Percentiles rank a stretch among this genome's conserved stretches.
Conservation (phyloP, 2,888 invertebrate genomes). For the Plagiodera versicolora region DNA sequence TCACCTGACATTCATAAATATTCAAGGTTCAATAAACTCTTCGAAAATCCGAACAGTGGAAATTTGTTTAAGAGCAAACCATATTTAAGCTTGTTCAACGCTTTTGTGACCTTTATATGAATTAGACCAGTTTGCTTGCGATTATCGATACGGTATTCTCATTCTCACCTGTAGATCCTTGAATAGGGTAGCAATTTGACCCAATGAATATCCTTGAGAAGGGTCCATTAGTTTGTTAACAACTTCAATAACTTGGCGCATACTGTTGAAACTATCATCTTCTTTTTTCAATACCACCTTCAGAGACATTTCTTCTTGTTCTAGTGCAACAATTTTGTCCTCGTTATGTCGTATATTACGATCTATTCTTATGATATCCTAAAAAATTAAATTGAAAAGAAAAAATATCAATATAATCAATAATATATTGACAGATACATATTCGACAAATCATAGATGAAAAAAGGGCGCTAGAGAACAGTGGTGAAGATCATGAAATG, state of each 20-base stretch:
- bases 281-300: constrained; percentile 71
- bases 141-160: no score
- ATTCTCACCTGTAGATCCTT: constrained; percentile 57
- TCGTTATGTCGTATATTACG: constrained; percentile 74
- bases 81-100: no score
- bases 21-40: no score
- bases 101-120: no score
- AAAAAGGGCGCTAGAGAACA: no score
- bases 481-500: no score
- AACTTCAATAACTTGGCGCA: constrained; percentile 69
- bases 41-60: no score
- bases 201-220: constrained; percentile 59
- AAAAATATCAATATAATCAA: not conserved
- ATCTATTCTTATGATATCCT: constrained; percentile 87
- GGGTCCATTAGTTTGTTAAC: constrained; percentile 65
- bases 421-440: not conserved
- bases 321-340: constrained; percentile 77
- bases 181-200: constrained; percentile 63
- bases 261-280: constrained; percentile 68
- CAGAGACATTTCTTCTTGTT: constrained; percentile 76
- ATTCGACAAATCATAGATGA: no score
- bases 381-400: constrained; percentile 25
- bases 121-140: no score
- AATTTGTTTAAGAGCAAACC: no score
- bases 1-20: no score